phyloP scores from a whole-genome alignment of 2,797 vertebrate species.

The Sebastolobus altivelis region DNA sequence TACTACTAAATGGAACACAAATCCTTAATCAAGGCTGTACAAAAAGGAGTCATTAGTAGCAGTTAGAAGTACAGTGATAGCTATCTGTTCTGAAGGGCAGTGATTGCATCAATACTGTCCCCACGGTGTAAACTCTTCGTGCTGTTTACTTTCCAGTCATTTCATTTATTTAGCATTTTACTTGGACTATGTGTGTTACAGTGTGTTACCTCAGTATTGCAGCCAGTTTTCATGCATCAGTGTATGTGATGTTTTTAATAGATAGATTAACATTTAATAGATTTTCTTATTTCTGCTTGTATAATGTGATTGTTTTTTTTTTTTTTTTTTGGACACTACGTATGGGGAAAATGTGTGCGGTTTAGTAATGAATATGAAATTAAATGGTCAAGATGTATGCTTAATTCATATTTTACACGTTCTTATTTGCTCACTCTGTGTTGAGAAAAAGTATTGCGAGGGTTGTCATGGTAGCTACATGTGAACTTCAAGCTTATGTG shows the following conservation, averaged over 20 bases:
- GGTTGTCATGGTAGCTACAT: neutral
- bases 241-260: neutral
- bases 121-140: neutral
- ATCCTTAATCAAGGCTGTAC: slow-evolving; percentile 21
- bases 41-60: slow-evolving; percentile 6
- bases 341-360: accelerated
- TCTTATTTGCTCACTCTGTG: slow-evolving; percentile 6
- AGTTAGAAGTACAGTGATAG: neutral
- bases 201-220: neutral
- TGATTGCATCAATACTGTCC: slow-evolving; percentile 31
- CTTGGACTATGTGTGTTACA: neutral
- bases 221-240: neutral
- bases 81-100: slow-evolving; percentile 8
- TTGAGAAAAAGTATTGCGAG: neutral
- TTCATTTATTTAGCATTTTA: neutral
- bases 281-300: neutral
- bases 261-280: neutral
- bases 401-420: neutral
- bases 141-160: neutral
- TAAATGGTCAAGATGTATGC: neutral
- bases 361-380: neutral
- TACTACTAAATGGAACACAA: neutral
- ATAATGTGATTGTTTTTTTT: neutral
- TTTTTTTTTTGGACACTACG: neutral
- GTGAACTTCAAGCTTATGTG: slow-evolving; percentile 21